Conservation (phyloP, 2,113 vertebrate genomes). For the Laticauda laticaudata region DNA sequence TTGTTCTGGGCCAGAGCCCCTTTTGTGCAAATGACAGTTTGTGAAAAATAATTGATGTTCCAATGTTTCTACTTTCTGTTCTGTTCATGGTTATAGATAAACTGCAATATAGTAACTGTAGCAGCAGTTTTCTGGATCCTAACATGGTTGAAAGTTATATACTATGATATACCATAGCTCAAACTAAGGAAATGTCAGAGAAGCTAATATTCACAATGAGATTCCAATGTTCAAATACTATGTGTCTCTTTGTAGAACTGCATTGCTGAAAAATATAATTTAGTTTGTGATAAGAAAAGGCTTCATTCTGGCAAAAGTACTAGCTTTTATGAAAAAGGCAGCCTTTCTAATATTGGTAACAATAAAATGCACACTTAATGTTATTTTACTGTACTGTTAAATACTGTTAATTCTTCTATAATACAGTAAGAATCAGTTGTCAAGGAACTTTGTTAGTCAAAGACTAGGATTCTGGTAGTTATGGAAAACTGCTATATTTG, state of each 20-base stretch:
- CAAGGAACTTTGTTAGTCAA: conserved; percentile 54
- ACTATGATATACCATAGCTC: conserved; percentile 31
- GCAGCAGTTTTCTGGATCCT: conserved; percentile 29
- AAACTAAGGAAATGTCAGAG: conserved; percentile 38
- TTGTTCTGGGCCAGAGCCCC: conserved; percentile 72
- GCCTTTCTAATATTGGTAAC: conserved; percentile 19
- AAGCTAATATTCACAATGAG: conserved; percentile 46
- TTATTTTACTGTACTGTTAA: conserved; percentile 56
- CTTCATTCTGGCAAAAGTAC: conserved; percentile 35
- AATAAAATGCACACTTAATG: conserved; percentile 47
- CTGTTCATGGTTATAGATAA: conserved; percentile 38
- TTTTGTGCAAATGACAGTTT: conserved; percentile 75
- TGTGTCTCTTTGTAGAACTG: conserved; percentile 37
- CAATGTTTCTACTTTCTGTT: conserved; percentile 70
- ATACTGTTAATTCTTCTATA: conserved; percentile 50
- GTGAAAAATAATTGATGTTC: conserved; percentile 80
- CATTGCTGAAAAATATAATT: conserved; percentile 38
- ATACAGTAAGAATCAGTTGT: conserved; percentile 45
- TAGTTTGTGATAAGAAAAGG: conserved; percentile 38
- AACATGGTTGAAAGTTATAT: conserved; percentile 45
- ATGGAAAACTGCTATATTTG: conserved; percentile 50
- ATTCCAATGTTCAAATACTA: conserved; percentile 40
- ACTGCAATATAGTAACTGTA: conserved; percentile 13
- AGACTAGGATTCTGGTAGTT: conserved; percentile 29
- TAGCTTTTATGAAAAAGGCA: conserved; percentile 43